Conservation (phyloP, 2,888 invertebrate species). For the Philhelius pedissequus region DNA sequence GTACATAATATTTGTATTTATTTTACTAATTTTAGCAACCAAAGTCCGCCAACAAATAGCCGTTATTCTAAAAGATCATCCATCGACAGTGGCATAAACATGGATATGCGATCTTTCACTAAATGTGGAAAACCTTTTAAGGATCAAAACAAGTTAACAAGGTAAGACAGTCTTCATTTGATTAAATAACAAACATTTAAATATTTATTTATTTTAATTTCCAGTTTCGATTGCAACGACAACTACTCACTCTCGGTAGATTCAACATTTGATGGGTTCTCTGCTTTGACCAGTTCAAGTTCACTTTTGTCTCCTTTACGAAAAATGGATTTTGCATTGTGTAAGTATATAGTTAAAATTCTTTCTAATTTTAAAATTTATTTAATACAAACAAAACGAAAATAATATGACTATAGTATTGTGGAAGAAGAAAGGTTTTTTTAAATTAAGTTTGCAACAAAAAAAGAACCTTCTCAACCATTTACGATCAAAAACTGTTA, state of each 20-base stretch:
- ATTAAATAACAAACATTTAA: not conserved
- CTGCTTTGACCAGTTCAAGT: conserved; percentile 72
- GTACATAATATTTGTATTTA: not conserved
- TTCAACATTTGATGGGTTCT: conserved; percentile 76
- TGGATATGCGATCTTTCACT: conserved; percentile 80
- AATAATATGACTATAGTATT: not conserved
- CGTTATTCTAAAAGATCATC: conserved; percentile 86
- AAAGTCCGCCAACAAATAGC: conserved; percentile 77
- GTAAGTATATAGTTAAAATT: conserved; percentile 82
- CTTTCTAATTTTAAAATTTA: conserved; percentile 74
- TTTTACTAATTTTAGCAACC: conserved; percentile 72
- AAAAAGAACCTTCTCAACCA: conserved; percentile 3
- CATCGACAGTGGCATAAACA: conserved; percentile 89
- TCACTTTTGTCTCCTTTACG: conserved; percentile 81
- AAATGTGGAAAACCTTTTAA: conserved; percentile 79
- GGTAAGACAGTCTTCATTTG: conserved; percentile 68
- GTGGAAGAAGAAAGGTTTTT: not conserved
- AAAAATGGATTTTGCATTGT: conserved; percentile 91
- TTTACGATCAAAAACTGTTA: conserved; percentile 45
- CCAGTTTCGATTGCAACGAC: conserved; percentile 78
- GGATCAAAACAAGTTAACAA: conserved; percentile 76
- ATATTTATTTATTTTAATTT: not conserved
- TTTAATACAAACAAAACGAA: conserved; percentile 75
- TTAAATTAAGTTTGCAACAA: not conserved
- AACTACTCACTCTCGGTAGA: conserved; percentile 78